Evolutionary conservation across 2,113 vertebrate genomes (phyloP).

Genomic region (Setophaga kirtlandii): DNA sequence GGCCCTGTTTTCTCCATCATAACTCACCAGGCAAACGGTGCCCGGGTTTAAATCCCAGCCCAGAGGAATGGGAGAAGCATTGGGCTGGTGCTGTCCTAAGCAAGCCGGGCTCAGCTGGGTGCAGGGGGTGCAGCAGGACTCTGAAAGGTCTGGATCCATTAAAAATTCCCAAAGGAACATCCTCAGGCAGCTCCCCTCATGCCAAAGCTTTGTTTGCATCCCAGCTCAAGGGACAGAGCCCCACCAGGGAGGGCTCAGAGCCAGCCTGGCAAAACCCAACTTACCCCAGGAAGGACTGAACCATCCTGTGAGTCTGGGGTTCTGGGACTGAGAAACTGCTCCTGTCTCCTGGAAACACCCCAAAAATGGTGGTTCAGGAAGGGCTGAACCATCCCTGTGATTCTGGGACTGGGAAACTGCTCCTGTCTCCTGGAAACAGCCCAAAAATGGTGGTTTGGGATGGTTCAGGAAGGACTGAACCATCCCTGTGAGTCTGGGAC

Average conservation of each 20-base stretch:
- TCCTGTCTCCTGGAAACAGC: too few species aligned
- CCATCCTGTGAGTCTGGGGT: fast-evolving
- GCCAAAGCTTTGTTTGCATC: neutral
- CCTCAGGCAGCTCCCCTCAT: neutral
- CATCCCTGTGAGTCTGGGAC: too few species aligned
- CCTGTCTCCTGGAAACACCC: neutral
- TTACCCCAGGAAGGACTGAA: too few species aligned
- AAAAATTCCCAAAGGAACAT: neutral
- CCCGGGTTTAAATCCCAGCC: neutral
- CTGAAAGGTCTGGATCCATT: neutral
- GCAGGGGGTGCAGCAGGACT: neutral
- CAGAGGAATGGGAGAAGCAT: fast-evolving
- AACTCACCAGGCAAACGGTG: neutral
- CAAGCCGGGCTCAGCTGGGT: neutral
- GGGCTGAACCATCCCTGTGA: too few species aligned
- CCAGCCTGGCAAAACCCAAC: neutral
- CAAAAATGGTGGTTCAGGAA: too few species aligned
- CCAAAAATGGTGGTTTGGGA: too few species aligned
- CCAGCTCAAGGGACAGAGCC: neutral
- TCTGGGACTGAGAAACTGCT: neutral
- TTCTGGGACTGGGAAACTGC: too few species aligned
- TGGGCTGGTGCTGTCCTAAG: neutral
- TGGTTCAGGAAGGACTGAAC: too few species aligned
- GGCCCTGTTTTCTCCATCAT: neutral
- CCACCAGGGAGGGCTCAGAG: fast-evolving